Conservation (phyloP, 35 echinoderm and acorn worm genomes). For the Eucidaris tribuloides region DNA sequence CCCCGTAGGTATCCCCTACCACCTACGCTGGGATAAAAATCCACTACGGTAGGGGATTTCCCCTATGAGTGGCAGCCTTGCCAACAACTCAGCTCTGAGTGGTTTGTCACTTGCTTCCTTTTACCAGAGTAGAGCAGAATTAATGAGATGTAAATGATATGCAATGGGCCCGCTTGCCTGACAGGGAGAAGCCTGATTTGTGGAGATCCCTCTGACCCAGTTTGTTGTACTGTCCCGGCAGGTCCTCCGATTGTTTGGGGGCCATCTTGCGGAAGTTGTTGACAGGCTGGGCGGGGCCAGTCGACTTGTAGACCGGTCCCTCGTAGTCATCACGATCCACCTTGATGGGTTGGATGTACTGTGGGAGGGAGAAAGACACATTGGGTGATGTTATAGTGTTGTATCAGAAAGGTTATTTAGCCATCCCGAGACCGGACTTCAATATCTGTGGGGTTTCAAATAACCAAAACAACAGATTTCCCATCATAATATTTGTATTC, state of each 20-base stretch:
- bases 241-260: background rate
- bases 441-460: too few relatives aligned
- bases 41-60: background rate
- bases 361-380: background rate
- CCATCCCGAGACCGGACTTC: too few relatives aligned
- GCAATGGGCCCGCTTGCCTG: constrained; percentile 41
- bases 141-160: background rate
- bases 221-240: constrained; percentile 28
- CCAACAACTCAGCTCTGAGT: too few relatives aligned
- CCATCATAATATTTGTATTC: too few relatives aligned
- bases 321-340: constrained; percentile 70
- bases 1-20: too few relatives aligned
- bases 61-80: too few relatives aligned
- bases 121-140: background rate
- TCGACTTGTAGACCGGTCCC: constrained; percentile 52
- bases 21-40: too few relatives aligned
- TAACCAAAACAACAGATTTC: too few relatives aligned
- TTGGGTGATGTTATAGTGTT: background rate
- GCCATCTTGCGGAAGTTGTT: constrained; percentile 13
- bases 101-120: too few relatives aligned
- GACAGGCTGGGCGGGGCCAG: background rate
- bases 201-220: constrained; percentile 83
- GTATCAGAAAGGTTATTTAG: too few relatives aligned
- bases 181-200: constrained; percentile 86
- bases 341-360: constrained; percentile 40